Evolutionary conservation across 2,888 invertebrate species (phyloP), one percentile per base, ranked within the genome.

Genomic region (Xestia c-nigrum): DNA sequence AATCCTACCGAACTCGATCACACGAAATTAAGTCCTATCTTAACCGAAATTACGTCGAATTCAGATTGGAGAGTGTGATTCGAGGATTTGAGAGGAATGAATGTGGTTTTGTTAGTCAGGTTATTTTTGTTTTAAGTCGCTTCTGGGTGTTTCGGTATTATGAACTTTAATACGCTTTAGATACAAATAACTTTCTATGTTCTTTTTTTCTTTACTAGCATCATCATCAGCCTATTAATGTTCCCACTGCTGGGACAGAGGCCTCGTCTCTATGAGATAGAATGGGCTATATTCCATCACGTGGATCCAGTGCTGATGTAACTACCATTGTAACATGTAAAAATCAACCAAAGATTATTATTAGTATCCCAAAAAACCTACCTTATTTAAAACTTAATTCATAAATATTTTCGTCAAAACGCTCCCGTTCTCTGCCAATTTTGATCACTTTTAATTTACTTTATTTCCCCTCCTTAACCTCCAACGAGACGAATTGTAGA

Each of bases 1-100:
- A 89, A 89, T 87, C 81, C 81, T 40, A 52, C 52, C 61, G 52
- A 72, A 75, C 73, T 74, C 55, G 64, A 76, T 84, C 82, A 81
- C 72, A 82, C 69, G 75, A 88, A 88, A 80, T 78, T 70, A 77
- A 76, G 76, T 85, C 83, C 76, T 88, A 83, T 67, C 40, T 46
- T 10, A n/a, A 43, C 31, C 14, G 5, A 19, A 57, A 76, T 76
- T 78, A 82, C 61, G 77, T 80, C 12, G 79, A 24, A 67, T 87
- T 75, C 79, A 70, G 68, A 82, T 78, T 79, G 77, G 46, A 5
- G 5, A 46, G 6, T 46, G 31, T 47, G 10, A 50, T 71, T 63
- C 31, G 40, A 43, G 73, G 47, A 73, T 81, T 84, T 74, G 16
- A 46, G 63, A 9, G 67, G 57, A 81, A 73, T 76, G 9, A 74